Evolutionary conservation across 2,113 vertebrate genomes (phyloP).

Genomic region (Paradisaea rubra): DNA sequence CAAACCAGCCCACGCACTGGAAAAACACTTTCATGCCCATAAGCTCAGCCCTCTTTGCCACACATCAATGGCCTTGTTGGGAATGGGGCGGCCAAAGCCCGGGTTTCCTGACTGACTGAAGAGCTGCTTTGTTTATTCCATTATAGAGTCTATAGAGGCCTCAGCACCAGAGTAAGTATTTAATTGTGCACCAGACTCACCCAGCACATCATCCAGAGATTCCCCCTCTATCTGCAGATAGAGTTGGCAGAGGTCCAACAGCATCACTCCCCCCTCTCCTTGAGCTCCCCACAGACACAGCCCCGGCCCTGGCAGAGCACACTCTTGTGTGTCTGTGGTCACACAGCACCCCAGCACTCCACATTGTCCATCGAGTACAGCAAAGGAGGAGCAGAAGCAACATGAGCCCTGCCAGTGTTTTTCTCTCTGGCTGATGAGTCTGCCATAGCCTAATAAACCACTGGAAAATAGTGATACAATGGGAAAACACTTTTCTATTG

Average conservation of each 20-base stretch:
- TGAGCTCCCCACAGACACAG: fast-evolving
- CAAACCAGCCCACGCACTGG: fast-evolving
- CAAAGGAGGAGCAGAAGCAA: background rate
- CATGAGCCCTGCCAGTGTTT: fast-evolving
- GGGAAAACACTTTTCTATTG: background rate
- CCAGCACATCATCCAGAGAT: background rate
- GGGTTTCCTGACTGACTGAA: background rate
- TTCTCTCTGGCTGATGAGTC: background rate
- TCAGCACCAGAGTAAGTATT: background rate
- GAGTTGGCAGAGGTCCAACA: background rate
- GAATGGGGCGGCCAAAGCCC: fast-evolving
- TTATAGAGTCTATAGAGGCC: background rate
- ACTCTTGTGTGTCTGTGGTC: fast-evolving
- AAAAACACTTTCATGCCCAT: fast-evolving
- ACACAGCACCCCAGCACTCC: background rate
- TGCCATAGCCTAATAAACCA: background rate
- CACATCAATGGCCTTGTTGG: background rate
- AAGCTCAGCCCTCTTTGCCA: background rate
- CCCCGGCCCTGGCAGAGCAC: background rate
- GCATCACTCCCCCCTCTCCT: fast-evolving
- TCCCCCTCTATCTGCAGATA: background rate
- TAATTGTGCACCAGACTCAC: background rate
- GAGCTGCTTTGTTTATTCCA: background rate
- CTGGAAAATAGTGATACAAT: background rate
- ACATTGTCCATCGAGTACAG: fast-evolving